Evolutionary conservation across 2,888 invertebrate genomes (phyloP).

Genomic region (Phytoseiulus persimilis): DNA sequence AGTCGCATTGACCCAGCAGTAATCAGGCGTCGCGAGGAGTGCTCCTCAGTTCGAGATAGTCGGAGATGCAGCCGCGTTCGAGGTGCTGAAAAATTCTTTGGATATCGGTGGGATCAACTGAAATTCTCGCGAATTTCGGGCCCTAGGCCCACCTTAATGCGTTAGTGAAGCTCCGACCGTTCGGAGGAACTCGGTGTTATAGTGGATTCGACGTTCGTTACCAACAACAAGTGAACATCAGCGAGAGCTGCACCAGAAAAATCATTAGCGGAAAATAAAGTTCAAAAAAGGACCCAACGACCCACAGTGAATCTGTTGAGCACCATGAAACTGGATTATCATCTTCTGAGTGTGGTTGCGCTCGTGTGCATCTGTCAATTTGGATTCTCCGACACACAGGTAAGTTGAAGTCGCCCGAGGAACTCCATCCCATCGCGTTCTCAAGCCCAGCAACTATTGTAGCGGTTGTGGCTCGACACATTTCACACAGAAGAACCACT

Average conservation of each 20-base stretch:
- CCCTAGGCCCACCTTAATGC: not conserved
- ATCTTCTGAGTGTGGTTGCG: not conserved
- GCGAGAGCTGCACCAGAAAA: not conserved
- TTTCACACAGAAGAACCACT: not conserved
- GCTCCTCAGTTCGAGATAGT: not conserved
- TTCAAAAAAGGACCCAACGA: not conserved
- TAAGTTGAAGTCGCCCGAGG: not conserved
- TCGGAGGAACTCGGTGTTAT: not conserved
- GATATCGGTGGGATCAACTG: not conserved
- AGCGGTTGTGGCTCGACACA: not conserved
- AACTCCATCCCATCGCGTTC: not conserved
- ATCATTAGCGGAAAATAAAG: not conserved
- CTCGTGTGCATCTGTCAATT: not conserved
- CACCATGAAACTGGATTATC: not conserved
- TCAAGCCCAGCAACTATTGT: not conserved
- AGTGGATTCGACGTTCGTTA: not conserved
- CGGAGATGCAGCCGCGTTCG: not conserved
- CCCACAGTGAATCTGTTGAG: not conserved
- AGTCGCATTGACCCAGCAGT: not conserved
- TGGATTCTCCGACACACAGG: conserved; percentile 5
- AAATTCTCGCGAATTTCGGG: conserved; percentile 5
- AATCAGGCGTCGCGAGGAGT: not conserved
- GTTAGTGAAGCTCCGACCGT: not conserved
- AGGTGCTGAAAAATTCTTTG: conserved; percentile 5
- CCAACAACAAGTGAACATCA: not conserved